A percentile compares a stretch with the other conserved stretches of the same genome.
These are phyloP conservation scores for Micromussa lordhowensis DNA, from an alignment of 92 coral and sea anemone species.

Conservation along the genomic window DNA sequence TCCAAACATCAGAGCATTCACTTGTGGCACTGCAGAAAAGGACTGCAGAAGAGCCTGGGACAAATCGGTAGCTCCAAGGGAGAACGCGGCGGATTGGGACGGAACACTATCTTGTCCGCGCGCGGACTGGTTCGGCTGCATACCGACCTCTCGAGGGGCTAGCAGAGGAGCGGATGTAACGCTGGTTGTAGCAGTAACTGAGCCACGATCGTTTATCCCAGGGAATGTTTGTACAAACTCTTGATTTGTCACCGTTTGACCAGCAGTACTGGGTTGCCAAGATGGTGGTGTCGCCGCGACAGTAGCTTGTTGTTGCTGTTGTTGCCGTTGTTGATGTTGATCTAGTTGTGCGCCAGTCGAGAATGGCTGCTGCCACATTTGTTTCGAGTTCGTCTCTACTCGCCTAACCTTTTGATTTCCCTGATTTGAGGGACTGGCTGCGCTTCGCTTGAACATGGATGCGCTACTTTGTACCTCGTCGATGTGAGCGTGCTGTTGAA, in stretches of 20 bases:
- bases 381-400: slow-evolving; percentile 10
- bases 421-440: background rate
- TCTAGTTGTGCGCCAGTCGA: slow-evolving; percentile 5
- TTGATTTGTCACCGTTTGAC: slow-evolving; percentile 22
- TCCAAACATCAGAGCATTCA: background rate
- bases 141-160: slow-evolving; percentile 9
- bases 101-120: slow-evolving; percentile 19
- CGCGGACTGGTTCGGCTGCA: slow-evolving; percentile 6
- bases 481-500: slow-evolving; percentile 32
- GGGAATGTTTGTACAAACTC: slow-evolving; percentile 17
- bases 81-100: slow-evolving; percentile 1
- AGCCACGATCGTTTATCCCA: slow-evolving; percentile 4
- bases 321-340: background rate
- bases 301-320: slow-evolving; percentile 1
- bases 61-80: slow-evolving; percentile 14
- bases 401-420: slow-evolving; percentile 16
- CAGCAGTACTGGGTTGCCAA: slow-evolving; percentile 8
- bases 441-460: slow-evolving; percentile 3
- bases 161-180: slow-evolving; percentile 10
- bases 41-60: slow-evolving; percentile 21
- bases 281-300: background rate
- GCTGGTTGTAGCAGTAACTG: slow-evolving; percentile 23
- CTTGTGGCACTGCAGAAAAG: slow-evolving; percentile 7
- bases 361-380: slow-evolving; percentile 26
- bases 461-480: slow-evolving; percentile 37